Conservation (phyloP, 2,888 invertebrate species). For the Heliconius sara region DNA sequence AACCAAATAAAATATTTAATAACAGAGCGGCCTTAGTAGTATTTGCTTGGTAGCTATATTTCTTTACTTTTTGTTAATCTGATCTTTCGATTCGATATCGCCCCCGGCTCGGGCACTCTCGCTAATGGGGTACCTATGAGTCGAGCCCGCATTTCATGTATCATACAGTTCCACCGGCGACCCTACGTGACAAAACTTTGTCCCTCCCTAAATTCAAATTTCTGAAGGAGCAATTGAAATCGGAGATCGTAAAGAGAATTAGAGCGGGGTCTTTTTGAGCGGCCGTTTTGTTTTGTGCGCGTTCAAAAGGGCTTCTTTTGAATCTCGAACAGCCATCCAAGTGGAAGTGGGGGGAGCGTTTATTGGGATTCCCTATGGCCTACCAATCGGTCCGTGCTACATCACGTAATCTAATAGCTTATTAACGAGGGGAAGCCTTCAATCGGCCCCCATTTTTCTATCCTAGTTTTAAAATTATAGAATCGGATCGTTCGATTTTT, state of each 20-base stretch:
- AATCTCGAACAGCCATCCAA: conserved; percentile 81
- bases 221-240: conserved; percentile 85
- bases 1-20: conserved; percentile 80
- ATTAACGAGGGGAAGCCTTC: conserved; percentile 82
- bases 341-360: conserved; percentile 81
- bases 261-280: conserved; percentile 81
- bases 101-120: conserved; percentile 75
- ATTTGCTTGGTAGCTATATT: conserved; percentile 59
- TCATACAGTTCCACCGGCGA: conserved; percentile 69
- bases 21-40: conserved; percentile 77
- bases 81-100: conserved; percentile 80
- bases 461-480: conserved; percentile 78
- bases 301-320: conserved; percentile 82
- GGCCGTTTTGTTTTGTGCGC: conserved; percentile 80
- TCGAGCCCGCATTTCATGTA: conserved; percentile 80
- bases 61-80: conserved; percentile 76
- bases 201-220: conserved; percentile 84
- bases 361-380: conserved; percentile 82
- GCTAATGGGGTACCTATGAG: conserved; percentile 82
- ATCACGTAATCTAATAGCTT: conserved; percentile 83
- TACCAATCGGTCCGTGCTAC: conserved; percentile 80
- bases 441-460: conserved; percentile 79
- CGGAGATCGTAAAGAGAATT: conserved; percentile 84
- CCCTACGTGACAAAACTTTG: conserved; percentile 84
- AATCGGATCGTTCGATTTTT: conserved; percentile 63